Evolutionary conservation across 2,797 vertebrate genomes (phyloP).

Genomic region (Microchirus variegatus): DNA sequence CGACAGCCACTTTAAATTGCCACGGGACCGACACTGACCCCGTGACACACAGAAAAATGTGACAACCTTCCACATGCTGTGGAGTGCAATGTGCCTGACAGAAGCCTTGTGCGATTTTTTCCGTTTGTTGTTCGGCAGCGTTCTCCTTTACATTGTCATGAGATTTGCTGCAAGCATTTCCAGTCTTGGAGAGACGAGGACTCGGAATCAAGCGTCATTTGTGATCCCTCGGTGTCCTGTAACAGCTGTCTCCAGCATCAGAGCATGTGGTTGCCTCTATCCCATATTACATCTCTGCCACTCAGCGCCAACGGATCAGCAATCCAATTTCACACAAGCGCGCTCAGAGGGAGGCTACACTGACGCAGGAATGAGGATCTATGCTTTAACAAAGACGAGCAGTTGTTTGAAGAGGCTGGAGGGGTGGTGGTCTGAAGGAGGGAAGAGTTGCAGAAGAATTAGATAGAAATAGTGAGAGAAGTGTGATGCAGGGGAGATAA

Average conservation of each 20-base stretch:
- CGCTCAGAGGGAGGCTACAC: conserved; percentile 65
- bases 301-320: conserved; percentile 78
- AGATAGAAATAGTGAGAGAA: conserved; percentile 45
- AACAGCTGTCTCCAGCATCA: conserved; percentile 65
- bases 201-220: conserved; percentile 53
- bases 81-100: not conserved
- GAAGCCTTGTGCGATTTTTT: conserved; percentile 16
- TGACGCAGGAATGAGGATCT: conserved; percentile 65
- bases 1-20: conserved; percentile 54
- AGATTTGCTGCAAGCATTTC: conserved; percentile 52
- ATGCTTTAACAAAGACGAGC: conserved; percentile 65
- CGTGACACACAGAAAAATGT: conserved; percentile 40
- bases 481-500: conserved; percentile 43
- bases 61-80: conserved; percentile 10
- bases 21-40: conserved; percentile 49
- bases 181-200: conserved; percentile 46
- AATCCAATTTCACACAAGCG: conserved; percentile 84
- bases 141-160: conserved; percentile 41
- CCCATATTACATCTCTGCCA: conserved; percentile 79
- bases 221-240: conserved; percentile 62
- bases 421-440: conserved; percentile 14
- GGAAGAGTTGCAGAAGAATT: conserved; percentile 22
- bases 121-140: not conserved
- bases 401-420: conserved; percentile 61
- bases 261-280: conserved; percentile 66